These are phyloP conservation scores for Linyphia triangularis DNA, from an alignment of 2,888 invertebrate genomes.

Conservation along the genomic window DNA sequence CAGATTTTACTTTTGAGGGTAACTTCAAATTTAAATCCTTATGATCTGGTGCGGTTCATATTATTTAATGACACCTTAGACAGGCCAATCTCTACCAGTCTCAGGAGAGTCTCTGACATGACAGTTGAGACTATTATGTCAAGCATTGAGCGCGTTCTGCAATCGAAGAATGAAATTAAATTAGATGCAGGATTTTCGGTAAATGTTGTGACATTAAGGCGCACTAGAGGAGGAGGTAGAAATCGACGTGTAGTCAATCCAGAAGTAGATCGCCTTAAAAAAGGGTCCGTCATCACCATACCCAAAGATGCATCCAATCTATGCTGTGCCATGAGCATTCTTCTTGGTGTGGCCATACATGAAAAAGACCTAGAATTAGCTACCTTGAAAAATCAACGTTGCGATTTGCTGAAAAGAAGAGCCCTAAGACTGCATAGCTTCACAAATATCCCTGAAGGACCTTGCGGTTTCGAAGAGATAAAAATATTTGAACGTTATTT, in stretches of 20 bases:
- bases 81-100: no score
- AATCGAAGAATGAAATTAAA: no score
- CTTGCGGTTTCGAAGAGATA: slow-evolving; percentile 30
- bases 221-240: slow-evolving; percentile 5
- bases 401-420: background rate
- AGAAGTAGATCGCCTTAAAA: background rate
- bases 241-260: background rate
- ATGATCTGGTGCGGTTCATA: no score
- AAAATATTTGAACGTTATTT: slow-evolving; percentile 11
- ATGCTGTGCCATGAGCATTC: slow-evolving; percentile 28
- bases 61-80: no score
- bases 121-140: no score
- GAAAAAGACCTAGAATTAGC: background rate
- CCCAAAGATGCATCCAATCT: background rate
- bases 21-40: no score
- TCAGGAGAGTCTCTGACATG: no score
- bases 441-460: background rate
- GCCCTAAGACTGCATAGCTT: background rate
- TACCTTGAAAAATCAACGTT: background rate
- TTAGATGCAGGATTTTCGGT: no score
- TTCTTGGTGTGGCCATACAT: background rate
- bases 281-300: background rate
- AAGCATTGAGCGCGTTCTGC: no score
- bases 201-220: no score
- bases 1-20: no score